Base-by-base conservation (phyloP, 2,888 invertebrate species). In the Lydus trimaculatus region DNA sequence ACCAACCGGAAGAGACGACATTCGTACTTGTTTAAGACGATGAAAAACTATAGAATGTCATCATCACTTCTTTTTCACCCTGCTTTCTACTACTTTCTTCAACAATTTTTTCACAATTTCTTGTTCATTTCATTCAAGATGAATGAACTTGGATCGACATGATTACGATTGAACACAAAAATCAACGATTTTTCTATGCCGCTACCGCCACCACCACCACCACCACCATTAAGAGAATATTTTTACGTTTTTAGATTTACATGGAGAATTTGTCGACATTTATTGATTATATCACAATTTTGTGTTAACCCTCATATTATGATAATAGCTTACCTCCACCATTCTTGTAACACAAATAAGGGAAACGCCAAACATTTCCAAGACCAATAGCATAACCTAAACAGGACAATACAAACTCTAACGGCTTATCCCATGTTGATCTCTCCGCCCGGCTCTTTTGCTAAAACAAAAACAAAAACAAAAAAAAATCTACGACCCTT, bases 291-390 rank as follows among this genome's bases (percentile, higher is more conserved):
- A n/a, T n/a, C n/a, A n/a, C n/a, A n/a, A n/a, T n/a, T n/a, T n/a
- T n/a, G n/a, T n/a, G n/a, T n/a, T n/a, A n/a, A n/a, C n/a, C n/a
- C n/a, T n/a, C n/a, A n/a, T n/a, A n/a, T n/a, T n/a, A n/a, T n/a
- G 31, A 63, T n/a, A 36, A 63, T 25, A 62, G 85, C 88, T 86
- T 84, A 92, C 93, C 93, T 81, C 93, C 93, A 65, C 93, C 94
- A 84, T 93, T 93, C 79, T 91, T 90, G 83, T 93, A 93, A 80
- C 91, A 91, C 61, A 94, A 87, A 83, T 92, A 94, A 8, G 94
- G 94, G 84, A 94, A 94, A 73, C 93, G 87, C 92, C 92, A 92
- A 60, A 94, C 92, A 82, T 94, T 94, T 70, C 93, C 93, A 71
- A 93, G 87, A 58, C 93, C 93, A 60, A 94, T 91, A 43, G 93